Evolutionary conservation across 1,140 invertebrate genomes (phyloP).

Genomic region (Goniozus legneri): DNA sequence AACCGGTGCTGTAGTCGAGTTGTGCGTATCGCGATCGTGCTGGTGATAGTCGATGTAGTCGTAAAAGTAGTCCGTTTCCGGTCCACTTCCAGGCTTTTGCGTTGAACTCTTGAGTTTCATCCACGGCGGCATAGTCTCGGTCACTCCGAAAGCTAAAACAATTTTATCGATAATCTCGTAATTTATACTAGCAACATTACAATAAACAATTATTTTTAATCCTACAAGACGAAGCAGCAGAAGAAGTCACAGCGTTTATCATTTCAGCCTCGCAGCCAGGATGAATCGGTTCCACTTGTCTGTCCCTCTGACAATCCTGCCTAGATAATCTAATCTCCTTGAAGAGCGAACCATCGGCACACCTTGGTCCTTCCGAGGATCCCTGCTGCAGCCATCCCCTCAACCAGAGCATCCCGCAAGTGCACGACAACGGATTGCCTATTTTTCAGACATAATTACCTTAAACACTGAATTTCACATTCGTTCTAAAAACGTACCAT

Average conservation of each 20-base stretch:
- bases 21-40: conserved; percentile 27
- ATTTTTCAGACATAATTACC: conserved; percentile 7
- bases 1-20: conserved; percentile 37
- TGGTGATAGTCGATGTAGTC: conserved; percentile 74
- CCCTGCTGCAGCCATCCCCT: conserved; percentile 76
- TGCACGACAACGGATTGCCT: conserved; percentile 80
- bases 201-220: not conserved
- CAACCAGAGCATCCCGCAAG: conserved; percentile 76
- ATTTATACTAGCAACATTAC: not conserved
- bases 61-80: conserved; percentile 76
- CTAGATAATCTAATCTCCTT: conserved; percentile 66
- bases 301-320: conserved; percentile 61
- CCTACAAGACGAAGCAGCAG: conserved; percentile 38
- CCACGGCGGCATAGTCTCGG: conserved; percentile 28
- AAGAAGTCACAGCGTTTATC: conserved; percentile 48
- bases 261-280: conserved; percentile 64
- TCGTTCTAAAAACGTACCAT: conserved; percentile 58
- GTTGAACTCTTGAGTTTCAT: conserved; percentile 41
- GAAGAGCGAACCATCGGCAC: conserved; percentile 70
- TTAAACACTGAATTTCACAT: not conserved
- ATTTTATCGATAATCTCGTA: conserved; percentile 1
- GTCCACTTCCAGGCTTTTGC: conserved; percentile 57
- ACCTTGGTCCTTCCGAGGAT: conserved; percentile 67
- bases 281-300: conserved; percentile 57
- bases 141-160: conserved; percentile 22